Evolutionary conservation across 2,113 vertebrate species (phyloP), one percentile per base, ranked within the genome.

Genomic region (Dermatemys mawii): DNA sequence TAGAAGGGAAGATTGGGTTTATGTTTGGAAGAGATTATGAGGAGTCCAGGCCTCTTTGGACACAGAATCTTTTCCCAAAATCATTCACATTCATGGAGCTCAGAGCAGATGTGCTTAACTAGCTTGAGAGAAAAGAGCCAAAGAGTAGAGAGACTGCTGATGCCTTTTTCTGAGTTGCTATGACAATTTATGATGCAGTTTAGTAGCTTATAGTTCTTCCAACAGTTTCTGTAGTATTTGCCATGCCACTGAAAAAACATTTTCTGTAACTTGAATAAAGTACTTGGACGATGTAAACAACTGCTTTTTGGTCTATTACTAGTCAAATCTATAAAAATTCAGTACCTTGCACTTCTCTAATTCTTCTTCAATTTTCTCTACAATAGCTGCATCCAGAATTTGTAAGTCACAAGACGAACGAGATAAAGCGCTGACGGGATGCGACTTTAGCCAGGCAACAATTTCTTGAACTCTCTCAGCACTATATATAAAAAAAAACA

Each of bases 341-440:
- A 82, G 24, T 98, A 99, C 99, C 99, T 99, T 99, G 95, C 98
- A 98, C 90, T 98, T 99, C 76, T 98, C 98, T 63, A 99, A 93
- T 97, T 99, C 99, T 97, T 99, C 99, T 94, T 99, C 98, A 88
- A 99, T 99, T 97, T 98, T 99, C 95, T 98, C 99, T 90, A 99
- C 98, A 84, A 99, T 98, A 82, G 98, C 98, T 84, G 97, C 93
- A 96, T 99, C 99, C 97, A 99, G 95, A 94, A 99, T 98, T 97
- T 99, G 99, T 91, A 99, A 98, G 95, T 99, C 99, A 98, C 99
- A 99, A 78, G 99, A 99, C 11, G 98, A 98, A 51, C 99, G 98
- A 93, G 98, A 98, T 54, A 98, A 96, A 78, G 98, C 97, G 94
- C 98, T 99, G 82, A 99, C 98, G 51, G 99, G 99, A 96, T 99